Evolutionary conservation across 2,888 invertebrate species (phyloP).

Genomic region (Phlogophora meticulosa): DNA sequence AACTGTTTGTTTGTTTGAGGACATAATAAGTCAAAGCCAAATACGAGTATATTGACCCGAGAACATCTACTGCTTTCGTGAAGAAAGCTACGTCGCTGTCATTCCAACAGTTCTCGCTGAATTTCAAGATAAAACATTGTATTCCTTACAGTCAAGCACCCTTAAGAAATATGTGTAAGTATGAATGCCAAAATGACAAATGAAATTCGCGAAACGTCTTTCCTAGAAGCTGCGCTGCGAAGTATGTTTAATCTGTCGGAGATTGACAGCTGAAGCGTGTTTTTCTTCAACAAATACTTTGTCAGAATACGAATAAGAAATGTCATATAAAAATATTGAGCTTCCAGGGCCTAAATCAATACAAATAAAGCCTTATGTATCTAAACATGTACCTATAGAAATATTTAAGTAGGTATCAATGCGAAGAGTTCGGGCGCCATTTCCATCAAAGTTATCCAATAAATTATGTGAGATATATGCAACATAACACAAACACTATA

Average conservation of each 20-base stretch:
- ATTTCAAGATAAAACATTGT: slow-evolving; percentile 16
- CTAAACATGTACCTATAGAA: slow-evolving; percentile 9
- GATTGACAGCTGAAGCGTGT: slow-evolving; percentile 53
- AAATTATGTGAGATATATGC: slow-evolving; percentile 51
- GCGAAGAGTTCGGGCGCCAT: slow-evolving; percentile 41
- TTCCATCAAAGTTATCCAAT: slow-evolving; percentile 58
- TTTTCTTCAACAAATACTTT: slow-evolving; percentile 44
- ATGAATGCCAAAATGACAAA: slow-evolving; percentile 71
- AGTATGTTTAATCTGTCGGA: slow-evolving; percentile 66
- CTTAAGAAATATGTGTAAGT: slow-evolving; percentile 43
- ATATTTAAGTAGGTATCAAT: slow-evolving; percentile 44
- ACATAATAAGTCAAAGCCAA: neutral
- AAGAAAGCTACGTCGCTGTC: neutral
- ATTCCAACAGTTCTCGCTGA: slow-evolving; percentile 8
- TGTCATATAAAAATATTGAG: slow-evolving; percentile 28
- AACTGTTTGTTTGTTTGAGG: neutral
- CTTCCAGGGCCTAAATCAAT: slow-evolving; percentile 37
- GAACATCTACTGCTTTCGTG: neutral
- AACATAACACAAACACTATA: slow-evolving; percentile 66
- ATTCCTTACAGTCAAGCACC: slow-evolving; percentile 17
- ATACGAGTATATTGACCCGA: slow-evolving; percentile 9
- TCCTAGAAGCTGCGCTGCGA: slow-evolving; percentile 55
- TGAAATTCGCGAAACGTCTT: slow-evolving; percentile 70
- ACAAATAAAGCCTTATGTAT: slow-evolving; percentile 36
- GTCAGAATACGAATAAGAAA: slow-evolving; percentile 24